phyloP scores from a whole-genome alignment of 2,113 vertebrate genomes.

The Uria aalge region DNA sequence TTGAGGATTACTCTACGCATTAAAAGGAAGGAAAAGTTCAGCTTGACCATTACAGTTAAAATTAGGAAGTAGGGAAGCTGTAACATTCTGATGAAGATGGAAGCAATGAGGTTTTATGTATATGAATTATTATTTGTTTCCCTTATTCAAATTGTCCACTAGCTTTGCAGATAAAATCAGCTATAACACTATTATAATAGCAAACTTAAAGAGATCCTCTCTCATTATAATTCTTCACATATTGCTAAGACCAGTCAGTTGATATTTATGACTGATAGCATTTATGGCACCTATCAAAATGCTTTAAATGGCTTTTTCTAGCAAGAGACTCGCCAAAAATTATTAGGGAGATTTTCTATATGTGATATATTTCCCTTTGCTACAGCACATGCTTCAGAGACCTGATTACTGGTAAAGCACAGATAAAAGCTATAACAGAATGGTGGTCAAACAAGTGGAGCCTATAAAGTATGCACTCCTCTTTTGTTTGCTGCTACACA shows the following conservation, averaged over 20 bases:
- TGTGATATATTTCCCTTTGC: neutral
- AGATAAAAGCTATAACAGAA: slow-evolving; percentile 73
- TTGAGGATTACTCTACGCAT: neutral
- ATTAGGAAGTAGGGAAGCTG: neutral
- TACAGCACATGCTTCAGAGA: slow-evolving; percentile 16
- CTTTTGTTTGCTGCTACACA: slow-evolving; percentile 79
- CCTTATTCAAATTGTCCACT: neutral
- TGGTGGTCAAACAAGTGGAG: slow-evolving; percentile 66
- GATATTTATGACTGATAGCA: neutral
- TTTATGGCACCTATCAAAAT: neutral
- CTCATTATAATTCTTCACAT: neutral
- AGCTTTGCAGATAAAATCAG: neutral
- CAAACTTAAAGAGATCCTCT: neutral
- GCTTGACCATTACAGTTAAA: neutral
- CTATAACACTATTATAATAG: neutral
- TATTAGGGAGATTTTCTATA: slow-evolving; percentile 4
- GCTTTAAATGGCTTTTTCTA: slow-evolving; percentile 7
- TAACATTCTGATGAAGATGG: neutral
- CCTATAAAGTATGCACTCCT: slow-evolving; percentile 70
- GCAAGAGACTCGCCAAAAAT: neutral
- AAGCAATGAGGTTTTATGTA: neutral
- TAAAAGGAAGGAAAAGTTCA: neutral
- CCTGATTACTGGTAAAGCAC: slow-evolving; percentile 59
- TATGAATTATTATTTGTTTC: neutral
- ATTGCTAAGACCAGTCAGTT: neutral